Conservation (phyloP, 2,797 vertebrate genomes). For the Siniperca obscura region DNA sequence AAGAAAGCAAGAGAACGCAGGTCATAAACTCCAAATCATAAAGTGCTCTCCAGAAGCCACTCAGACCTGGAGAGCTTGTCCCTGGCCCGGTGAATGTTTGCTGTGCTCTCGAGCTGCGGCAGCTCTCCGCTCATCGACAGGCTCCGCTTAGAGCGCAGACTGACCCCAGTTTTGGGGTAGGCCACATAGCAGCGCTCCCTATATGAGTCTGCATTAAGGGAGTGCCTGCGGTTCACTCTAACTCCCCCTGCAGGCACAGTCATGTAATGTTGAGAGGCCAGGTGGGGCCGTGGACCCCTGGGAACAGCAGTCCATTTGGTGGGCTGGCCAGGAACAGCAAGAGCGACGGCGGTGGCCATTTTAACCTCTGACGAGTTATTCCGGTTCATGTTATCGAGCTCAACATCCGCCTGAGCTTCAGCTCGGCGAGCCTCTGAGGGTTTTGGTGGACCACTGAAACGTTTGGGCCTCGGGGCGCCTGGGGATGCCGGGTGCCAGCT, state of each 20-base stretch:
- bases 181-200: conserved; percentile 81
- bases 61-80: conserved; percentile 90
- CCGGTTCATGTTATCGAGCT: conserved; percentile 93
- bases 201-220: conserved; percentile 88
- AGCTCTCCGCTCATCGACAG: conserved; percentile 93
- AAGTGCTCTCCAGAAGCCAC: conserved; percentile 95
- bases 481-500: conserved; percentile 92
- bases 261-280: conserved; percentile 90
- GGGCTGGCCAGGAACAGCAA: conserved; percentile 73
- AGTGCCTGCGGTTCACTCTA: conserved; percentile 90
- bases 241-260: conserved; percentile 89
- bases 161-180: conserved; percentile 77
- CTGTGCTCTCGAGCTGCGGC: conserved; percentile 81
- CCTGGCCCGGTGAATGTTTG: conserved; percentile 82
- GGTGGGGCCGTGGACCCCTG: conserved; percentile 85
- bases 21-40: conserved; percentile 84
- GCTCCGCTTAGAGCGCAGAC: conserved; percentile 91
- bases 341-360: conserved; percentile 67
- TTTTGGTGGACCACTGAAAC: conserved; percentile 83
- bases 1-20: conserved; percentile 66
- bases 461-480: conserved; percentile 89
- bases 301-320: conserved; percentile 83
- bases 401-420: conserved; percentile 84
- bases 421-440: conserved; percentile 77
- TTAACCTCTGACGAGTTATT: conserved; percentile 93